Evolutionary conservation across 2,113 vertebrate species (phyloP), one percentile per base, ranked within the genome.

Genomic region (Furnarius figulus): DNA sequence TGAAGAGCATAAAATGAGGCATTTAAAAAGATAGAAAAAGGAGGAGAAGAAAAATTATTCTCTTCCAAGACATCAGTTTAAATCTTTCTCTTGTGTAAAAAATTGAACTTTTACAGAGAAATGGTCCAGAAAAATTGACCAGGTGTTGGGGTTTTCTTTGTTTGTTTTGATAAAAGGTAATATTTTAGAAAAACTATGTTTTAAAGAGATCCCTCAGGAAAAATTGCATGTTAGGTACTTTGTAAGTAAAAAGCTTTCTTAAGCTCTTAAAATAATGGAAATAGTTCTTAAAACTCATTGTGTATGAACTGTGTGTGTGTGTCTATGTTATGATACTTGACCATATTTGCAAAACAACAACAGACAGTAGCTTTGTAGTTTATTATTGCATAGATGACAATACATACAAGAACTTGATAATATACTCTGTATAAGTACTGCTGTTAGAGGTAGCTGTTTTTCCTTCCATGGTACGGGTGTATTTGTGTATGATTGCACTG

Each of bases 231-330:
- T 37, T 87, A 31, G 40, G 87, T 89, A 39, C 25, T 70, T 77
- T 23, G 1, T n/a, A 89, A 83, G 35, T 37, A 20, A 72, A 77
- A 58, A 76, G 24, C n/a, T 78, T 90, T 70, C 49, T 52, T 73
- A 53, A 82, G 42, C 39, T 80, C 27, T 86, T 46, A 37, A 83
- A 85, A 52, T 46, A 52, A 4, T 71, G 55, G 18, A 85, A 53
- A 8, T 31, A 42, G 20, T 87, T 85, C 19, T 58, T 65, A 44
- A 62, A 96, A 21, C 19, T 90, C 19, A 5, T 28, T 30, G 5
- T 66, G 0, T 52, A 31, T 65, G 40, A 82, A 19, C 40, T 8
- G 0, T 8, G 5, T 5, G 30, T 3, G 2, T 28, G 37, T 52
- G 24, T 23, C 12, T 40, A 6, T 72, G 31, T 77, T 5, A 3